phyloP scores from a whole-genome alignment of 2,113 vertebrate genomes.

The Columba janthina region DNA sequence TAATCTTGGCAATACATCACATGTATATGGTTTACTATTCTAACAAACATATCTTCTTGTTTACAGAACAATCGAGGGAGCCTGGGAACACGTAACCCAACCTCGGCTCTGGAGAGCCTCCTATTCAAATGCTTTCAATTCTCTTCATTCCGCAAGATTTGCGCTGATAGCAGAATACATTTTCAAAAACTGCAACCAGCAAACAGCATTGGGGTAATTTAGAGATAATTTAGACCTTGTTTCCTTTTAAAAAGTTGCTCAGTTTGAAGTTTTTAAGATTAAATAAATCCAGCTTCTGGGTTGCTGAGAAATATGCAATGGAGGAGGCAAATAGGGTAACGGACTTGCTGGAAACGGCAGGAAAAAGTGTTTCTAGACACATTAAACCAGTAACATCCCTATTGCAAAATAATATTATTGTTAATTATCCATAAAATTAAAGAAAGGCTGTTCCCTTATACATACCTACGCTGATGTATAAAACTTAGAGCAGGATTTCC shows the following conservation, averaged over 20 bases:
- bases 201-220: not conserved
- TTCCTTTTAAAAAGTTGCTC: not conserved
- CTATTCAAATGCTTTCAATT: slow-evolving; percentile 48
- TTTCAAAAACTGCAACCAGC: not conserved
- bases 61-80: slow-evolving; percentile 31
- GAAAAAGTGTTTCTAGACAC: not conserved
- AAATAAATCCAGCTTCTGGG: not conserved
- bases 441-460: not conserved
- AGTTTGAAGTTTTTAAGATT: not conserved
- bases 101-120: not conserved
- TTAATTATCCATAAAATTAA: not conserved
- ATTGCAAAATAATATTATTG: not conserved
- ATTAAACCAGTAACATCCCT: not conserved
- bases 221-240: not conserved
- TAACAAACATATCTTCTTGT: slow-evolving; percentile 56
- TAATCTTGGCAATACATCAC: slow-evolving; percentile 60
- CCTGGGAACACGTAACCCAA: slow-evolving; percentile 35
- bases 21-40: slow-evolving; percentile 39
- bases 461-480: accelerated
- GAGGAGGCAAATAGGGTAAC: not conserved
- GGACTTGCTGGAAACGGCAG: not conserved
- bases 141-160: slow-evolving; percentile 46
- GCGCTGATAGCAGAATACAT: not conserved
- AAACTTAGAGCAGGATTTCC: not conserved
- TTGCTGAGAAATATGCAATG: not conserved